Conservation (phyloP, 1,140 invertebrate species). For the Camponotus vicinus region DNA sequence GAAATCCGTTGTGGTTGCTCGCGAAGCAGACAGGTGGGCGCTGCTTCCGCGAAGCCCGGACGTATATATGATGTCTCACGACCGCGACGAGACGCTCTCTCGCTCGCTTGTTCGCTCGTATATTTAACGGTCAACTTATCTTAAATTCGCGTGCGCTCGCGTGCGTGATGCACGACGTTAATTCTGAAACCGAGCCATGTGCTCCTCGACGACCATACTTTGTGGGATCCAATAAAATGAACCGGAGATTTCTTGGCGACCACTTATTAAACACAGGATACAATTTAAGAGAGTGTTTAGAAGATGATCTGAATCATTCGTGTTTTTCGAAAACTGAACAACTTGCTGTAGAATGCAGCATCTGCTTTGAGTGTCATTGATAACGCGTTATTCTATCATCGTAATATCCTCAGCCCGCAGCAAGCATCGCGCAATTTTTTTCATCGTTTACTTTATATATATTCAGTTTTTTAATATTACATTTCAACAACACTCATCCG, state of each 20-base stretch:
- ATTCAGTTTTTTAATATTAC: background rate
- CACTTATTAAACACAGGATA: slow-evolving; percentile 65
- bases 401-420: slow-evolving; percentile 32
- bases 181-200: slow-evolving; percentile 53
- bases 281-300: slow-evolving; percentile 64
- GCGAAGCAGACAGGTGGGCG: slow-evolving; percentile 39
- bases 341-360: slow-evolving; percentile 25
- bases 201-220: slow-evolving; percentile 73
- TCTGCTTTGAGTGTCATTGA: slow-evolving; percentile 30
- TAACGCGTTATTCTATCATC: slow-evolving; percentile 27
- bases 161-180: slow-evolving; percentile 22
- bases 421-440: slow-evolving; percentile 29
- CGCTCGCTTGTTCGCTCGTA: slow-evolving; percentile 41
- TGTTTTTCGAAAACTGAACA: slow-evolving; percentile 39
- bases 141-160: slow-evolving; percentile 7
- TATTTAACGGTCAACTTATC: slow-evolving; percentile 26
- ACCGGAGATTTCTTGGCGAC: slow-evolving; percentile 69
- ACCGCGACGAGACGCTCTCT: slow-evolving; percentile 49
- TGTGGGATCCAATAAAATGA: slow-evolving; percentile 73
- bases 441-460: background rate
- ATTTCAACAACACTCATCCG: slow-evolving; percentile 40
- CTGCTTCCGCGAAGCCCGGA: slow-evolving; percentile 43
- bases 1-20: slow-evolving; percentile 49
- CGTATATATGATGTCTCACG: slow-evolving; percentile 38
- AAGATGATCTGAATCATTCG: slow-evolving; percentile 65